Conservation (phyloP, 2,113 vertebrate genomes). For the Thymallus thymallus region DNA sequence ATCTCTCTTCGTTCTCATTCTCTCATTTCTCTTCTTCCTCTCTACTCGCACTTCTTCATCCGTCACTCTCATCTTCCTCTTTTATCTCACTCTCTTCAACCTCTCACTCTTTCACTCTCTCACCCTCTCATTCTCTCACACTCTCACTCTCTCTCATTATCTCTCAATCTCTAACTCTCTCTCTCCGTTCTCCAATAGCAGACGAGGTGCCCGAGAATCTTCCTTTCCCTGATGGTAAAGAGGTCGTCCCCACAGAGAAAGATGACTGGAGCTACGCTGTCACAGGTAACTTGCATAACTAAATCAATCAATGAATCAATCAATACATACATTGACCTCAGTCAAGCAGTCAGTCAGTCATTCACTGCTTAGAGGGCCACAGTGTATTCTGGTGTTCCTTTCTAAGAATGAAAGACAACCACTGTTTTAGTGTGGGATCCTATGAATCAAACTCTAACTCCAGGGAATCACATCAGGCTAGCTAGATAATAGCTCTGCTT, state of each 20-base stretch:
- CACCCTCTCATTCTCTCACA: neutral
- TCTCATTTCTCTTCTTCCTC: too few species aligned
- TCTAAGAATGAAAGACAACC: neutral
- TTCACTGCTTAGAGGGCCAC: neutral
- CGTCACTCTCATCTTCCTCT: neutral
- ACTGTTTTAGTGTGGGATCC: too few species aligned
- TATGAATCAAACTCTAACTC: neutral
- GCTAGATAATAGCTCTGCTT: constrained; percentile 45
- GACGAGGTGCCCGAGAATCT: constrained; percentile 64
- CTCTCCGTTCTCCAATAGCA: constrained; percentile 36
- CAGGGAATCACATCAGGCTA: constrained; percentile 47
- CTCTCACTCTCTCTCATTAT: neutral
- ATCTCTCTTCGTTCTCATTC: neutral
- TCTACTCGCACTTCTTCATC: too few species aligned
- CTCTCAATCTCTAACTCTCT: too few species aligned
- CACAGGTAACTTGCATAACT: constrained; percentile 56
- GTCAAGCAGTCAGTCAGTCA: neutral
- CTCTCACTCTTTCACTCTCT: neutral
- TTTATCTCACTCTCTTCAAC: too few species aligned
- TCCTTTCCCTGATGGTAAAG: constrained; percentile 64
- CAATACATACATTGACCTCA: neutral
- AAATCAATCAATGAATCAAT: neutral
- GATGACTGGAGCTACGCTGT: constrained; percentile 20
- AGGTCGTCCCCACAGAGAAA: constrained; percentile 56
- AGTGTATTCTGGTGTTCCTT: neutral